Base-by-base conservation (phyloP, 2,888 invertebrate genomes). In the Tholera decimalis region DNA sequence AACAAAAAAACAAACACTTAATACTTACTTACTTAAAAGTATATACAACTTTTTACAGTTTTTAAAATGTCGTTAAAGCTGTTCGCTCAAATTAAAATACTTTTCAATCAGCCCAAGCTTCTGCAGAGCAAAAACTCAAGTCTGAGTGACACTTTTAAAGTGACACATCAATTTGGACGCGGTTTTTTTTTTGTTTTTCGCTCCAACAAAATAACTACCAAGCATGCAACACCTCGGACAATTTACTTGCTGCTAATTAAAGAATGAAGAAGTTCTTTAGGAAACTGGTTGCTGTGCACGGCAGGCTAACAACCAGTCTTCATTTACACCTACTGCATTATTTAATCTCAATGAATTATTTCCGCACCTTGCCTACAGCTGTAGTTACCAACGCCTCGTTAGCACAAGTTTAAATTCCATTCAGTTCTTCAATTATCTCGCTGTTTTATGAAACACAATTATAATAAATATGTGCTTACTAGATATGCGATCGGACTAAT, bases 291-390 rank as follows among this genome's bases (percentile, higher is more conserved):
- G 43, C 35, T 54, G 39, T 26, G 26, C 30, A 15, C 51, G 20
- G 46, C 55, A 33, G 28, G 24, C 49, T 54, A 75, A 35, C 61
- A 63, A 76, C 59, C 59, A 53, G 60, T 60, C 77, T 64, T 60
- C 49, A 63, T 77, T 71, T 64, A 72, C 77, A 64, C 64, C 20
- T 54, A 77, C 72, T 64, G 49, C 44, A 64, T 64, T 74, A 64
- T 70, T 73, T 70, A 76, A 76, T 70, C 76, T 55, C 41, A 76
- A 70, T 73, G 54, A 73, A 76, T 73, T 73, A 73, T 73, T 58
- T 70, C 75, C 56, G 47, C 53, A 51, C 71, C 37, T 46, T 58
- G 55, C 46, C 50, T 43, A 37, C 44, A 75, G 44, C 61, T 54
- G 44, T 15, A 15, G n/a, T 55, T 51, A 60, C 51, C 30, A 41